Conservation (phyloP, 2,888 invertebrate genomes). For the Ochlodes sylvanus region DNA sequence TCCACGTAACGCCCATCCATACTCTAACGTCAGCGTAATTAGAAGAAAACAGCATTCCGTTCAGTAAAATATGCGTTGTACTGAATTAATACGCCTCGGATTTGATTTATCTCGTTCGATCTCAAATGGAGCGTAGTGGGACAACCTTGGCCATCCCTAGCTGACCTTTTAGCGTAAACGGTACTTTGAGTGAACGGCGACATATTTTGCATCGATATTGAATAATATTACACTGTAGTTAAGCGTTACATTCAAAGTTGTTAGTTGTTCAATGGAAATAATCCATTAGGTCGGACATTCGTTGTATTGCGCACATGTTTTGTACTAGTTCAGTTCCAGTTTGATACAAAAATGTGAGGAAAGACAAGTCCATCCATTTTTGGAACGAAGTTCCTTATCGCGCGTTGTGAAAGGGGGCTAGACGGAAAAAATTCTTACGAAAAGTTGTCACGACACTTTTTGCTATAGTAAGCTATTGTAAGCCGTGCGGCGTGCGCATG, state of each 20-base stretch:
- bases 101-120: slow-evolving; percentile 32
- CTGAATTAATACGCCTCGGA: slow-evolving; percentile 23
- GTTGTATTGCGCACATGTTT: neutral
- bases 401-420: too few relatives aligned
- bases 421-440: too few relatives aligned
- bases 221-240: slow-evolving; percentile 19
- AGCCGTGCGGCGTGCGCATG: too few relatives aligned
- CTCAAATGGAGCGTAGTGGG: slow-evolving; percentile 58
- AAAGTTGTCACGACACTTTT: too few relatives aligned
- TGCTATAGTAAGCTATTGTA: too few relatives aligned
- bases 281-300: neutral
- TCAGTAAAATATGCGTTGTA: slow-evolving; percentile 39
- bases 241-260: neutral
- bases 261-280: slow-evolving; percentile 4
- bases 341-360: too few relatives aligned
- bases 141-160: slow-evolving; percentile 51
- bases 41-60: slow-evolving; percentile 47
- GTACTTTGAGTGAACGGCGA: slow-evolving; percentile 56
- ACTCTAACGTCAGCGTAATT: slow-evolving; percentile 35
- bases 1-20: slow-evolving; percentile 23
- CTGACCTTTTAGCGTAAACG: slow-evolving; percentile 46
- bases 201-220: slow-evolving; percentile 52
- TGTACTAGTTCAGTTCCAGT: too few relatives aligned
- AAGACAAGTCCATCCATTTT: too few relatives aligned
- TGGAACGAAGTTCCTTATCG: too few relatives aligned